These are phyloP conservation scores for Psilanteris sp. DNA, from an alignment of 1,140 invertebrate species.

Conservation along the genomic window DNA sequence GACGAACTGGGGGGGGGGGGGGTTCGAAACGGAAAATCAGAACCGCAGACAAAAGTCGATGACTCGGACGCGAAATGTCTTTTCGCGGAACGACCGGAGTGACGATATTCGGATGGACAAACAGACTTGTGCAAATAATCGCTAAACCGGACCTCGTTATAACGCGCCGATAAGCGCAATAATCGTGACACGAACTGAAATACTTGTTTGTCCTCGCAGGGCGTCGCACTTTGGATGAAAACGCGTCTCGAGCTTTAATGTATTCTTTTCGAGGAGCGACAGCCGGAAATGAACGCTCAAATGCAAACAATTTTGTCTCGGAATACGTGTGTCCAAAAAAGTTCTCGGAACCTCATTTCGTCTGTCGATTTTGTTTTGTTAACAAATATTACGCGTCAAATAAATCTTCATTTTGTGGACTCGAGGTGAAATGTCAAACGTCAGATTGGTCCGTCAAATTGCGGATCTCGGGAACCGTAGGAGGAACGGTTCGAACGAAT, in stretches of 20 bases:
- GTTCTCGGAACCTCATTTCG: slow-evolving; percentile 14
- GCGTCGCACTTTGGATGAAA: slow-evolving; percentile 6
- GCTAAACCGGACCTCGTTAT: slow-evolving; percentile 26
- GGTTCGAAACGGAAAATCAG: no score
- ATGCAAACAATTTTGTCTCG: slow-evolving; percentile 35
- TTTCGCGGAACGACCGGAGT: slow-evolving; percentile 45
- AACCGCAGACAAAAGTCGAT: slow-evolving; percentile 48
- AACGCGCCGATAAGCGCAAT: slow-evolving; percentile 28
- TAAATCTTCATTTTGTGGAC: slow-evolving; percentile 11
- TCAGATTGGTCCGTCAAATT: slow-evolving; percentile 6
- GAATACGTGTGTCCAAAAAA: slow-evolving; percentile 23
- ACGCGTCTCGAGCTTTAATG: slow-evolving; percentile 7
- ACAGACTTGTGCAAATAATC: slow-evolving; percentile 49
- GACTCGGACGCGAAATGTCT: slow-evolving; percentile 32
- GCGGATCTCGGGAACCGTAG: no score
- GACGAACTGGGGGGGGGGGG: no score
- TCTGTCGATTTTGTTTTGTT: slow-evolving; percentile 20
- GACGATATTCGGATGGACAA: slow-evolving; percentile 34
- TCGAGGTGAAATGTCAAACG: slow-evolving; percentile 31
- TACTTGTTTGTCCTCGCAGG: slow-evolving; percentile 24
- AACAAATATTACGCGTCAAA: slow-evolving; percentile 23
- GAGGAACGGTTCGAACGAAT: no score
- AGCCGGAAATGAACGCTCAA: slow-evolving; percentile 37
- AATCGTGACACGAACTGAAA: slow-evolving; percentile 6
- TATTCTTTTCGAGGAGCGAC: slow-evolving; percentile 37